These are phyloP conservation scores for Drosophila bipectinata DNA, from an alignment of 1,140 invertebrate species.

Conservation along the genomic window DNA sequence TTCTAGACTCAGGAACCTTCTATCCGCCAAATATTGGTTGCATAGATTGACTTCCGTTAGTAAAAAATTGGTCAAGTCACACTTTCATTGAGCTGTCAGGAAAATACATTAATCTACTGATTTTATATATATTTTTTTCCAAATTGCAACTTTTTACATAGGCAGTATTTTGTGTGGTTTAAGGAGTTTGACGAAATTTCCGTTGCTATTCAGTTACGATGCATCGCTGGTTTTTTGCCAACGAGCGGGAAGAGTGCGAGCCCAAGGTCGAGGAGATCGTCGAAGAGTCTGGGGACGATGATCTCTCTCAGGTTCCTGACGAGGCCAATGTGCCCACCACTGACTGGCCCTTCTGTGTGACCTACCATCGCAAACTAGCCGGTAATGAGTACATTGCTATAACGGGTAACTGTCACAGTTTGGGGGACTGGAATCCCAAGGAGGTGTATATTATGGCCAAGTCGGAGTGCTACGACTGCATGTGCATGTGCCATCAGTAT, in stretches of 20 bases:
- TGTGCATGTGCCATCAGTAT: constrained; percentile 78
- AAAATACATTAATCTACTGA: constrained; percentile 3
- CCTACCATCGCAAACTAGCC: not conserved
- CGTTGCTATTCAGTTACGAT: constrained; percentile 22
- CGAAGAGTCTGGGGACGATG: not conserved
- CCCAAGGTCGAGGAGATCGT: not conserved
- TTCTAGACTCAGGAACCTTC: no score
- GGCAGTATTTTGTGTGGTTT: not conserved
- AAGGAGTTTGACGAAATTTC: constrained; percentile 24
- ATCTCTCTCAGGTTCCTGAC: not conserved
- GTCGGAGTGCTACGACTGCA: constrained; percentile 44
- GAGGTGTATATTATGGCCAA: constrained; percentile 83
- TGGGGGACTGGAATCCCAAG: constrained; percentile 84
- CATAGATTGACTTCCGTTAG: no score
- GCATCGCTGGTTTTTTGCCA: constrained; percentile 78
- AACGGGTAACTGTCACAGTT: constrained; percentile 80
- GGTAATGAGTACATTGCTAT: constrained; percentile 84
- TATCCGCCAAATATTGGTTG: no score
- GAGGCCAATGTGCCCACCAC: constrained; percentile 12
- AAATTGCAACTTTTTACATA: constrained; percentile 2
- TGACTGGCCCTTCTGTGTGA: constrained; percentile 64
- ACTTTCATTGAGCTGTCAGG: constrained; percentile 2
- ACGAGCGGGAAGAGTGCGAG: constrained; percentile 54
- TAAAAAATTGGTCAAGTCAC: not conserved
- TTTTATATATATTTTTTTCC: not conserved